A percentile compares a stretch with the other conserved stretches of the same genome.
phyloP scores from a whole-genome alignment of 2,113 vertebrate species.

The Psilopsiagon aymara region DNA sequence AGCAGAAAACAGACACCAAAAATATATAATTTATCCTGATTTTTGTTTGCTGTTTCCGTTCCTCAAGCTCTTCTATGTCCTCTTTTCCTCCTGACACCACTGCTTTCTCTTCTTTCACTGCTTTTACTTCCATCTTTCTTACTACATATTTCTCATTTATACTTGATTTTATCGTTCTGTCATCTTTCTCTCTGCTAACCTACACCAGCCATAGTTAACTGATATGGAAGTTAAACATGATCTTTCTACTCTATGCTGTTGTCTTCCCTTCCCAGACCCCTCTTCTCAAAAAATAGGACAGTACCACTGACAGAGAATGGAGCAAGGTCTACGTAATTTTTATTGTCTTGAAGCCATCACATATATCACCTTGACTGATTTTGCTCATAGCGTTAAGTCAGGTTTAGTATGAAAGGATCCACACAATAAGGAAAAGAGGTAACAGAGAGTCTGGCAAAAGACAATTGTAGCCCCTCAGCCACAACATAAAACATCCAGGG shows the following conservation, averaged over 20 bases:
- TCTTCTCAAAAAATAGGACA: not conserved
- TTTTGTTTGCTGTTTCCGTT: conserved; percentile 5
- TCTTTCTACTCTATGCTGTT: not conserved
- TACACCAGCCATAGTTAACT: not conserved
- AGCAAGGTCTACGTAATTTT: not conserved
- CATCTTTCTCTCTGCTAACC: not conserved
- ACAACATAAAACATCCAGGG: not conserved
- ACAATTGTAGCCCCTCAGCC: not conserved
- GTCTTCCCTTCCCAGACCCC: not conserved
- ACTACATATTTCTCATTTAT: not conserved
- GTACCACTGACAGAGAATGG: not conserved
- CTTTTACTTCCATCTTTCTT: not conserved
- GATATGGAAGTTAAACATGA: not conserved
- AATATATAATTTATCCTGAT: not conserved
- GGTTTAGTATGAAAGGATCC: not conserved
- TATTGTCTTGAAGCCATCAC: not conserved
- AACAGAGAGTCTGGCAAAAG: not conserved
- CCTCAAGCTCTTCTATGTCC: not conserved
- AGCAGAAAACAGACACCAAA: conserved; percentile 28
- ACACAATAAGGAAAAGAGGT: not conserved
- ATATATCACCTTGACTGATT: not conserved
- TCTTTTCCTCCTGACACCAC: not conserved
- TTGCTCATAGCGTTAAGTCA: not conserved
- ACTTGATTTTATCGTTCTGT: conserved; percentile 13
- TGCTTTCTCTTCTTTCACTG: not conserved